Evolutionary conservation across 2,113 vertebrate genomes (phyloP).

Genomic region (Notarius lentiginosus): DNA sequence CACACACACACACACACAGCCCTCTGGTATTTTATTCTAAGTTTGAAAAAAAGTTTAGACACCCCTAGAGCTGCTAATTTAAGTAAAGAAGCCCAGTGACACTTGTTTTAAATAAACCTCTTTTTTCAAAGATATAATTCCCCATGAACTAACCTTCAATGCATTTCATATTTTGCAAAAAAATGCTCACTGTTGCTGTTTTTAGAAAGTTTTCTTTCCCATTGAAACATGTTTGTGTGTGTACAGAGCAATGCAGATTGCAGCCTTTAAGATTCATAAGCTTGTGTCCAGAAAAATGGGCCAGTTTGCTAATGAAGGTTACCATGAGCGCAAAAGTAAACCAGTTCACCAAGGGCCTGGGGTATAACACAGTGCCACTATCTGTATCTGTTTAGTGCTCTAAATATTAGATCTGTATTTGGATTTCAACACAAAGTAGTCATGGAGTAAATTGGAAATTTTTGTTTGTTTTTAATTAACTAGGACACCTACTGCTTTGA

Average conservation of each 20-base stretch:
- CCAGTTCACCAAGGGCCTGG: too few species aligned
- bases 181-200: neutral
- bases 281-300: too few species aligned
- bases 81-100: neutral
- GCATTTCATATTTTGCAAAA: neutral
- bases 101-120: neutral
- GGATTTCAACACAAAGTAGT: too few species aligned
- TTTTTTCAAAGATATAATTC: neutral
- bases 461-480: too few species aligned
- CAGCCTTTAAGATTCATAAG: neutral
- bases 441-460: too few species aligned
- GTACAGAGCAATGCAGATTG: neutral
- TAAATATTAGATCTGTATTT: too few species aligned
- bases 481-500: too few species aligned
- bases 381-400: too few species aligned
- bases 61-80: neutral
- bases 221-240: neutral
- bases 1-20: too few species aligned
- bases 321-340: too few species aligned
- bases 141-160: neutral
- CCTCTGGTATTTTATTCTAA: neutral
- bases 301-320: too few species aligned
- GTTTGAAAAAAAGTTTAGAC: neutral
- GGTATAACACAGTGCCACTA: too few species aligned
- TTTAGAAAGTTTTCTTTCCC: neutral